phyloP scores from a whole-genome alignment of 2,113 vertebrate genomes.

The Cinclus cinclus region DNA sequence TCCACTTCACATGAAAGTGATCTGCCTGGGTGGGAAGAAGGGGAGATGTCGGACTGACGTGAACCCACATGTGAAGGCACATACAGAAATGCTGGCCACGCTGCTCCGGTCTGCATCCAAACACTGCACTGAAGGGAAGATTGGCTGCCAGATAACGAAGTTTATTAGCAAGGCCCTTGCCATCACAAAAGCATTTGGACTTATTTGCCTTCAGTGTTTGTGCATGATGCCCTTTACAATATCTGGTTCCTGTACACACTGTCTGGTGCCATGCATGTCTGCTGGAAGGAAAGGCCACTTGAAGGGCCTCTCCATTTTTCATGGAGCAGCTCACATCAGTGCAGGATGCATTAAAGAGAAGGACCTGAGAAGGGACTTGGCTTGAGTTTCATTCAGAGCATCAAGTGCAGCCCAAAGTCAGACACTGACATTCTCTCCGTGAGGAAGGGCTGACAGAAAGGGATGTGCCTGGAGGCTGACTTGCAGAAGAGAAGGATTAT shows the following conservation, averaged over 20 bases:
- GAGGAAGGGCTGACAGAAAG: background rate
- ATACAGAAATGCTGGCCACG: rapidly evolving
- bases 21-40: slow-evolving; percentile 18
- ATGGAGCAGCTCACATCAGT: background rate
- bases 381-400: background rate
- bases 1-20: slow-evolving; percentile 20
- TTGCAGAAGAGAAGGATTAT: background rate
- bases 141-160: background rate
- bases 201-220: background rate
- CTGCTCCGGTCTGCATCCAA: background rate
- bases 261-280: rapidly evolving
- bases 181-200: background rate
- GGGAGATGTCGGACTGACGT: background rate
- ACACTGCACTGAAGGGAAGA: background rate
- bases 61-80: background rate
- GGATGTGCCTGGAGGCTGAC: background rate
- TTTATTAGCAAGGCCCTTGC: background rate
- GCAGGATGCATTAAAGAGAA: background rate
- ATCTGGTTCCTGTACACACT: rapidly evolving
- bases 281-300: background rate
- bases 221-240: background rate
- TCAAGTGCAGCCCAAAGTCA: background rate
- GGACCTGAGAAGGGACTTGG: background rate
- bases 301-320: background rate
- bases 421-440: background rate